Evolutionary conservation across 2,888 invertebrate species (phyloP), one percentile per base, ranked within the genome.

Genomic region (Phymatocera aterrima): DNA sequence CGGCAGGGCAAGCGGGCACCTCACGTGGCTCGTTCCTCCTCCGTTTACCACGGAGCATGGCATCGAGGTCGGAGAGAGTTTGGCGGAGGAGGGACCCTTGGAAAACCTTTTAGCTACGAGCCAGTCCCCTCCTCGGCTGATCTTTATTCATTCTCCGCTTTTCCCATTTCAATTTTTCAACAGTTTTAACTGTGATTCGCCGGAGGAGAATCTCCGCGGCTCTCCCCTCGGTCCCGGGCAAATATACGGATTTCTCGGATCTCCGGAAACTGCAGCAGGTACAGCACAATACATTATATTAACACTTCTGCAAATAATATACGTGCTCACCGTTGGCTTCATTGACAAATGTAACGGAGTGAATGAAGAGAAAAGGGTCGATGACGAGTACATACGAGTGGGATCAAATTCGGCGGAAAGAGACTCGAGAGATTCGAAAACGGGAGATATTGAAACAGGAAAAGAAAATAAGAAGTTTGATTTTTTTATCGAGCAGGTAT

Each of bases 101-200:
- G 77, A n/a, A n/a, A n/a, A 40, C 54, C 79, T 65, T 72, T n/a
- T n/a, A n/a, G n/a, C n/a, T n/a, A n/a, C n/a, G n/a, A n/a, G 54
- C 64, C 78, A 21, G 61, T 86, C 77, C 60, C 60, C 79, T 37
- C 37, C 61, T 77, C 77, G 46, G 28, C 86, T 86, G 87, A 88
- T 90, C 87, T 89, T 89, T 89, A 90, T 90, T 90, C 89, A 90
- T 89, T 88, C 88, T 88, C 85, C 87, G 85, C 87, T 82, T 88
- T 87, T 83, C 83, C 88, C 88, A 87, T 89, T 89, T 89, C 88
- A 88, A 88, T 89, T 88, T 89, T 88, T 89, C 86, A 87, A 83
- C 88, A 83, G n/a, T 88, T 88, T 88, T 87, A 87, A 87, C 85
- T 82, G 83, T n/a, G n/a, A n/a, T n/a, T n/a, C n/a, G n/a, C n/a